Base-by-base conservation (phyloP, 1,140 invertebrate species). In the Zaprionus capensis region DNA sequence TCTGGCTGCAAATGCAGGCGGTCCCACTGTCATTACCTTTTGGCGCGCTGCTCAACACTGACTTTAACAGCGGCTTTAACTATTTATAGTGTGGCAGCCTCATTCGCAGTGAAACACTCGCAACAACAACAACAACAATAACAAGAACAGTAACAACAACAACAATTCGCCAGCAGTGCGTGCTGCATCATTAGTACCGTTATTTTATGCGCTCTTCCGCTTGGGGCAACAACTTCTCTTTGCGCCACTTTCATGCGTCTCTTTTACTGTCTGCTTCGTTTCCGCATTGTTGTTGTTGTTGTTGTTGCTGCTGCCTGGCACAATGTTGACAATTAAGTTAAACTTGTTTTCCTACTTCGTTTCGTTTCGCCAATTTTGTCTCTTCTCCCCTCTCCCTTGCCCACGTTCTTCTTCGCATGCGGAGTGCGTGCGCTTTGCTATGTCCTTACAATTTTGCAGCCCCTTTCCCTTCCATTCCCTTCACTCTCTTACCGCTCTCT, bases 321-420 rank as follows among this genome's bases (percentile, higher is more conserved):
- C 80, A 87, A 88, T 87, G 84, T 88, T 87, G 84, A 87, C 84
- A 87, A 87, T 87, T 87, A 87, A 87, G 84, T 87, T 87, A 84
- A 87, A 88, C 84, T 87, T 87, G 84, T 84, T 87, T 87, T 87
- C 81, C 70, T 90, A 81, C 84, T 87, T 88, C 74, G 84, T 84
- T 87, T 86, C 77, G 83, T 72, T 85, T 87, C 65, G 74, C 75
- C 83, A 88, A 83, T 86, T 87, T 63, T 64, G 67, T 36, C 61
- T 51, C 22, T 41, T 24, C 20, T 38, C 34, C 4, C 34, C 14
- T 4, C 51, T 14, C 2, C 31, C 53, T 51, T 17, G 46, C 20
- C 9, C 46, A 17, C 26, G 7, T 12, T 56, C 11, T 5, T 28
- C 20, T 28, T 7, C n/a, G 22, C 26, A 3, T 31, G 31, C 28